Evolutionary conservation across 2,113 vertebrate species (phyloP), one percentile per base, ranked within the genome.

Genomic region (Kryptolebias marmoratus): DNA sequence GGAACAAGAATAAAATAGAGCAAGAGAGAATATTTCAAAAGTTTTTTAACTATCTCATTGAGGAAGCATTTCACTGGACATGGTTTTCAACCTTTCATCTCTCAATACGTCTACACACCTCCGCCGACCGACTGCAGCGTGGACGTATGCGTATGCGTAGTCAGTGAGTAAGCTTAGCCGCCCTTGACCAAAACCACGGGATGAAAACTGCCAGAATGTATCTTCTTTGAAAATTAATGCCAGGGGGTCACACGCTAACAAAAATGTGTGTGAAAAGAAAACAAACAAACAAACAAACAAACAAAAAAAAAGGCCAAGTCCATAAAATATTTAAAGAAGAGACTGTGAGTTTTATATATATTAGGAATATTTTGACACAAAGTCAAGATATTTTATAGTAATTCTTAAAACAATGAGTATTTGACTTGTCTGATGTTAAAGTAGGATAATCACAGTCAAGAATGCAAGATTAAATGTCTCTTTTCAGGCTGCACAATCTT

Each of bases 141-240:
- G 72, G 12, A 14, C 58, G 18, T 57, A 50, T 45, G 63, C 74
- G 44, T 77, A 47, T 62, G 30, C 53, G 8, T 56, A 50, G 45
- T 70, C 45, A 79, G 67, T 83, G 69, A 67, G 60, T 73, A 63
- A 50, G 71, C 63, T 69, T 72, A 73, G 81, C 84, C 88, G 82
- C 82, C 88, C 87, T 92, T 90, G 89, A 88, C 83, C 83, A 69
- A 71, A 87, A 74, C 74, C 68, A 75, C 83, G 72, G 69, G 80
- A 88, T 87, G 86, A 76, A 58, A 77, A 61, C 77, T 69, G 79
- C 76, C 30, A 55, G 73, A 81, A 82, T 80, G 73, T 82, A 88
- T 85, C 87, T 86, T 56, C 66, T 79, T 70, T 79, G 80, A 88
- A 90, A 89, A 90, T 88, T 1, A 86, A 88, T 87, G 83, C 77